Percentiles rank a stretch among this genome's conserved stretches.
phyloP scores from a whole-genome alignment of 2,113 vertebrate genomes.

The Cepphus grylle region DNA sequence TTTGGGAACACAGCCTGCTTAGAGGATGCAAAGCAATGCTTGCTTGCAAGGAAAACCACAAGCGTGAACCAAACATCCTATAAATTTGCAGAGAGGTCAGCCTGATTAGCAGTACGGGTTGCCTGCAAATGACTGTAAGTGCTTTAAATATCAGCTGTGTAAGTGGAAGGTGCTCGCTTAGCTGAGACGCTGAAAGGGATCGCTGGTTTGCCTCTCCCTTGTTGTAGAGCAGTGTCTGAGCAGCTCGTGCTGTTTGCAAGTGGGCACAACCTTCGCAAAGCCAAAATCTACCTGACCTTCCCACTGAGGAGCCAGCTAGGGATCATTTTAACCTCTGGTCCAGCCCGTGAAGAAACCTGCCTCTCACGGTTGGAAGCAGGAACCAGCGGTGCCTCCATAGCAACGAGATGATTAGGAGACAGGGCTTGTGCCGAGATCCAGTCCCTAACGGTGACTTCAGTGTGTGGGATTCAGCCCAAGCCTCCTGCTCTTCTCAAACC shows the following conservation, averaged over 20 bases:
- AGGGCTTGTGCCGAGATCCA: neutral
- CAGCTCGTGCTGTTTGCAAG: neutral
- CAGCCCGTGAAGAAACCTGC: neutral
- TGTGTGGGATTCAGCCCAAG: neutral
- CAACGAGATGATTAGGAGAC: slow-evolving; percentile 40
- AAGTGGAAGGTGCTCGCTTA: neutral
- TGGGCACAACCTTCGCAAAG: neutral
- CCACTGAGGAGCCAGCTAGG: neutral
- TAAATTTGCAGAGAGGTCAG: neutral
- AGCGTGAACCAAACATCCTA: neutral
- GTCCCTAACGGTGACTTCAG: neutral
- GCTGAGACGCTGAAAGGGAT: neutral
- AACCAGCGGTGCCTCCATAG: slow-evolving; percentile 39
- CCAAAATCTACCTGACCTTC: neutral
- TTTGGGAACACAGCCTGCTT: neutral
- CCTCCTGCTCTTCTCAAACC: neutral
- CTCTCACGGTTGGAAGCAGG: neutral
- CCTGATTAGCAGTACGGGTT: neutral
- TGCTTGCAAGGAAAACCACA: neutral
- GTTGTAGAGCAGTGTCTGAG: neutral
- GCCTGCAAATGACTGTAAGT: neutral
- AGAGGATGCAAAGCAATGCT: neutral
- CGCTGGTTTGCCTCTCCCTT: fast-evolving
- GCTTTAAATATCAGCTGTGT: neutral
- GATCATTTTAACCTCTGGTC: slow-evolving; percentile 3